phyloP scores from a whole-genome alignment of 2,113 vertebrate genomes.

The Garra rufa region DNA sequence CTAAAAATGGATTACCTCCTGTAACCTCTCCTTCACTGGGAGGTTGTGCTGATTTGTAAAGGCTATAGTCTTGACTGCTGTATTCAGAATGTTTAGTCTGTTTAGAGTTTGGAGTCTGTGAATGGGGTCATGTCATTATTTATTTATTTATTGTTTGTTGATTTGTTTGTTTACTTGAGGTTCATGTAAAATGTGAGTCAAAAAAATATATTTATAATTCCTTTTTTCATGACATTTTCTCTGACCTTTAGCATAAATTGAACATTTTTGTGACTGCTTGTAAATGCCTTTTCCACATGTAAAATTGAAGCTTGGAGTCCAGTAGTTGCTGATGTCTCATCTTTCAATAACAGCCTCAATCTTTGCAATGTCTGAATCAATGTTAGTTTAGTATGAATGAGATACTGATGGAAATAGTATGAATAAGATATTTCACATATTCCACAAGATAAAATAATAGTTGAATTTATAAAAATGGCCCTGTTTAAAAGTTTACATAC shows the following conservation, averaged over 20 bases:
- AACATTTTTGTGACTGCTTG: neutral
- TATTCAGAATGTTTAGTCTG: neutral
- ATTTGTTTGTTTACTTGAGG: neutral
- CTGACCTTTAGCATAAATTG: neutral
- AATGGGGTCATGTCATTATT: neutral
- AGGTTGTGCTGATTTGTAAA: neutral
- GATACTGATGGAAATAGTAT: no score
- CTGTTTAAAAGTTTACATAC: no score
- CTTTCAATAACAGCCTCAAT: neutral
- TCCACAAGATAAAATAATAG: no score
- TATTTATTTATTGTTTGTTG: neutral
- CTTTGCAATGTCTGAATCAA: neutral
- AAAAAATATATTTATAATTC: neutral
- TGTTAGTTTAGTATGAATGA: no score
- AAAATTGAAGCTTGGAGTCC: neutral
- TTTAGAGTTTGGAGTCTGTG: neutral
- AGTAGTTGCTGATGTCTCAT: neutral
- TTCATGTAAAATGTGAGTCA: neutral
- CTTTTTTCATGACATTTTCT: neutral
- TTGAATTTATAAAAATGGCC: no score
- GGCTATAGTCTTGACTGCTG: neutral
- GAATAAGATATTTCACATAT: no score
- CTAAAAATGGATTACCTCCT: conserved; percentile 21
- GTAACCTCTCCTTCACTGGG: neutral
- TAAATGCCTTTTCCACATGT: neutral